Percentiles rank a stretch among this genome's conserved stretches.
Conservation (phyloP, 2,888 invertebrate species). For the Linnaemya tessellans region DNA sequence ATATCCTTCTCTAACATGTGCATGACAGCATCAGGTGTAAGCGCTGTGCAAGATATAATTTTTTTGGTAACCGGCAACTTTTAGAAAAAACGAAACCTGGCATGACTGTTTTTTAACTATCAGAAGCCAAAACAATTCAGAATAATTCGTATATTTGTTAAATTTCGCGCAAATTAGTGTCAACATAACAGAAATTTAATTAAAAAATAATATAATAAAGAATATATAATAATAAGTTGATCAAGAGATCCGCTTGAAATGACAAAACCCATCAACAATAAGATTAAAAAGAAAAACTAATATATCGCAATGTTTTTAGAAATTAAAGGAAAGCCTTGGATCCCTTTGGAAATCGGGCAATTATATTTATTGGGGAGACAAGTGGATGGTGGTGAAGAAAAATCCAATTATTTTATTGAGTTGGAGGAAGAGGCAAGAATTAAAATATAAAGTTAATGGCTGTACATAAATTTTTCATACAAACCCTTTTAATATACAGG, state of each 20-base stretch:
- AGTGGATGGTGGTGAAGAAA: not conserved
- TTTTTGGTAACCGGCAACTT: not conserved
- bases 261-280: not conserved
- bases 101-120: not conserved
- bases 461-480: too few species aligned
- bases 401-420: constrained; percentile 23
- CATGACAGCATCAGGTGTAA: too few species aligned
- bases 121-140: not conserved
- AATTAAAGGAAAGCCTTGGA: constrained; percentile 19
- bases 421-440: constrained; percentile 38
- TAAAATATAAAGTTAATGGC: not conserved
- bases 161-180: constrained; percentile 21
- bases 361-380: constrained; percentile 62
- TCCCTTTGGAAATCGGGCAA: constrained; percentile 46
- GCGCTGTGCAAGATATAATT: too few species aligned
- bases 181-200: not conserved
- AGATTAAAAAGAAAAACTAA: not conserved
- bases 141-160: not conserved
- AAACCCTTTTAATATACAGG: constrained; percentile 46
- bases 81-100: not conserved
- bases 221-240: not conserved
- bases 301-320: constrained; percentile 57
- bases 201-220: constrained; percentile 1
- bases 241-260: not conserved
- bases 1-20: too few species aligned